These are phyloP conservation scores for Amblyjoppa fuscipennis DNA, from an alignment of 2,888 invertebrate genomes.

Conservation along the genomic window DNA sequence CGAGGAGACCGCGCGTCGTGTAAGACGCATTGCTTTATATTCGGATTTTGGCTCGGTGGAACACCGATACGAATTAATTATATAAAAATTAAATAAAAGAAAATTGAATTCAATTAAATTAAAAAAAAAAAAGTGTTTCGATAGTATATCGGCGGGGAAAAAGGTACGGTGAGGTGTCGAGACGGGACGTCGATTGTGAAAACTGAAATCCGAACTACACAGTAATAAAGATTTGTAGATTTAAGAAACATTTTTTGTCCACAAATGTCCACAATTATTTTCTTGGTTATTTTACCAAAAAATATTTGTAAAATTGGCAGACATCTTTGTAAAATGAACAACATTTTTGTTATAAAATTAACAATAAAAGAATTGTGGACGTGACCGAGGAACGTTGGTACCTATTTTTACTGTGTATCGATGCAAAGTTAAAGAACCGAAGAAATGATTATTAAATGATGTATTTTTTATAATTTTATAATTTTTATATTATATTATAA, in stretches of 20 bases:
- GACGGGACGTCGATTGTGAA: background rate
- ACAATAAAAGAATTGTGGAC: too few species aligned
- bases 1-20: conserved; percentile 11
- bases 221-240: too few species aligned
- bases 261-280: too few species aligned
- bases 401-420: background rate
- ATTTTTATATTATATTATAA: too few species aligned
- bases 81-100: background rate
- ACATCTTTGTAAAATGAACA: too few species aligned
- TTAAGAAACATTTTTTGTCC: too few species aligned
- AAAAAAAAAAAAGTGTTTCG: background rate
- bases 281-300: too few species aligned
- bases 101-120: background rate
- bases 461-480: too few species aligned
- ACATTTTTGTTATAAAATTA: too few species aligned
- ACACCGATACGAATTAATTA: background rate
- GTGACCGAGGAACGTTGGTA: too few species aligned
- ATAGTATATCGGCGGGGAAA: background rate
- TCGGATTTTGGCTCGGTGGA: conserved; percentile 50
- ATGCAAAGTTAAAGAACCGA: background rate
- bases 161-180: background rate
- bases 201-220: background rate
- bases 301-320: too few species aligned
- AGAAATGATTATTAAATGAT: too few species aligned
- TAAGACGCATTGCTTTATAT: conserved; percentile 52